These are phyloP conservation scores for Nemotelus nigrinus DNA, from an alignment of 2,888 invertebrate genomes.

Conservation along the genomic window DNA sequence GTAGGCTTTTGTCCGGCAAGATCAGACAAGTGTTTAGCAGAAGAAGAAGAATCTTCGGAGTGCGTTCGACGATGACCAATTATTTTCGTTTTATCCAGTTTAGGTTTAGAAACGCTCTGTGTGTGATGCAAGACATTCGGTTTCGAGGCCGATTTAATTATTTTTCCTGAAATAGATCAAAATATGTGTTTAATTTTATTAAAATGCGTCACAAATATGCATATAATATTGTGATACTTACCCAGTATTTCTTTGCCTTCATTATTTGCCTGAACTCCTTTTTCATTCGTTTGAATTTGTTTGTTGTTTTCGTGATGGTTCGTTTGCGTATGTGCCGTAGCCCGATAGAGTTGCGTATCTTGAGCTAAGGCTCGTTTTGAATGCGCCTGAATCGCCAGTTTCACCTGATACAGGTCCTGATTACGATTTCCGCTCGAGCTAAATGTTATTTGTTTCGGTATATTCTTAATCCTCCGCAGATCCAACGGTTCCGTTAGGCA, in stretches of 20 bases:
- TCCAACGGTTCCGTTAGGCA: constrained; percentile 65
- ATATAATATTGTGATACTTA: constrained; percentile 1
- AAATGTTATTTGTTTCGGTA: constrained; percentile 56
- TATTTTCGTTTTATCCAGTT: constrained; percentile 54
- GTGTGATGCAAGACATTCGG: constrained; percentile 19
- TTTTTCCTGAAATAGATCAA: constrained; percentile 56
- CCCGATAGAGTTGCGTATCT: constrained; percentile 61
- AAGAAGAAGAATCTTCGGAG: constrained; percentile 60
- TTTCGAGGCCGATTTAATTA: constrained; percentile 57
- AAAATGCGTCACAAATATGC: background rate
- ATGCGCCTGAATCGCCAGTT: constrained; percentile 65
- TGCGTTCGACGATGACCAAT: constrained; percentile 61
- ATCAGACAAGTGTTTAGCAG: constrained; percentile 24
- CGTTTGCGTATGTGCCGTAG: constrained; percentile 59
- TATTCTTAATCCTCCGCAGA: constrained; percentile 55
- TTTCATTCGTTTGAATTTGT: constrained; percentile 58
- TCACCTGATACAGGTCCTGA: constrained; percentile 64
- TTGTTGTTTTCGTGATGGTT: constrained; percentile 55
- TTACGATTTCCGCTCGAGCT: constrained; percentile 58
- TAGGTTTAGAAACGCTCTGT: constrained; percentile 55
- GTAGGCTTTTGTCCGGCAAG: constrained; percentile 10
- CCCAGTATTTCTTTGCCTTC: constrained; percentile 55
- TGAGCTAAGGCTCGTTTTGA: constrained; percentile 62
- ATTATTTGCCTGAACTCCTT: constrained; percentile 60
- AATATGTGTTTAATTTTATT: no score